Base-by-base conservation (phyloP, 2,113 vertebrate genomes). In the Aphelocoma coerulescens region DNA sequence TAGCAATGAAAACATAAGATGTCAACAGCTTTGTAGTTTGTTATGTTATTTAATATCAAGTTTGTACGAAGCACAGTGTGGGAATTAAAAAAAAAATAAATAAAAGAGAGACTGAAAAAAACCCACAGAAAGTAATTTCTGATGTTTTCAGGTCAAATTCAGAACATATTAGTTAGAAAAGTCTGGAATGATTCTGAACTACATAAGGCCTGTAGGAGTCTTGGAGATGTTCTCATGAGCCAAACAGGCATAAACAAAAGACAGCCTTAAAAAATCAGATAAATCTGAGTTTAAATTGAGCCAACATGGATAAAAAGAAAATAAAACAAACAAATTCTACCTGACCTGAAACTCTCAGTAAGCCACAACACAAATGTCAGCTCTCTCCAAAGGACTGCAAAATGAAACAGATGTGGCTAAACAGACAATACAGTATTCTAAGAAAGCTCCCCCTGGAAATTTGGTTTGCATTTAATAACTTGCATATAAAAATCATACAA, bases 211-310 rank as follows among this genome's bases (percentile, higher is more conserved):
- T 86, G 63, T 85, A 92, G 89, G 74, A 65, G 52, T 80, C 63
- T 78, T 89, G 33, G 65, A 95, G 86, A 95, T 55, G 61, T n/a
- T 89, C 65, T 89, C 49, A 22, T 51, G 17, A 82, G 72, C 41
- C 84, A 93, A 96, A 94, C 20, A 96, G 72, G 41, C 48, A 92
- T 51, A 93, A 93, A 95, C 22, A 92, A 89, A 93, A 91, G 37
- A 88, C 14, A 76, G 54, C 41, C 54, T 94, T 88, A 93, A 92
- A 92, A 85, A 61, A 85, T 18, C 17, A 78, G n/a, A 91, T 17
- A 68, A 88, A 87, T 68, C 37, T 59, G 44, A 95, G 32, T 63
- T 87, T 87, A 80, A 92, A 80, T 16, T 51, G 57, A 96, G 51
- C 58, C 89, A 93, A 52, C 0, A 2, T 59, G 51, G 51, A 92